Percentiles rank a stretch among this genome's conserved stretches.
These are phyloP conservation scores for Cephus pulcher DNA, from an alignment of 2,888 invertebrate genomes.

Conservation along the genomic window DNA sequence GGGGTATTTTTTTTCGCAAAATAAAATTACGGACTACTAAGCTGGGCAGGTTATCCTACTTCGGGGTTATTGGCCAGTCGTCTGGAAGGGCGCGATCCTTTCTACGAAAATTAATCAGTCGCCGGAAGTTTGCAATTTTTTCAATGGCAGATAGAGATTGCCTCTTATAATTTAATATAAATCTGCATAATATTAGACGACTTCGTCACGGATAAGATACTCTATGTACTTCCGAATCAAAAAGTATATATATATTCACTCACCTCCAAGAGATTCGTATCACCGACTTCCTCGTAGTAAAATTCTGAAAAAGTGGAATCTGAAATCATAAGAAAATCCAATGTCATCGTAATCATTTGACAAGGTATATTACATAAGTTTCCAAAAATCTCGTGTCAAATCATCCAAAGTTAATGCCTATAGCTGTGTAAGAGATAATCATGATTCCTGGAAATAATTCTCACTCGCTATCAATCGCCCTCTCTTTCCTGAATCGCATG, in stretches of 20 bases:
- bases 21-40: neutral
- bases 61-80: slow-evolving; percentile 1
- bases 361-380: neutral
- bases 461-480: neutral
- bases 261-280: neutral
- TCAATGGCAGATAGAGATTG: slow-evolving; percentile 33
- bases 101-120: slow-evolving; percentile 59
- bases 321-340: neutral
- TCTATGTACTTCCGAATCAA: neutral
- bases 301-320: neutral
- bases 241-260: neutral
- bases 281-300: neutral
- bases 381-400: neutral
- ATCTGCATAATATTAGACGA: slow-evolving; percentile 42
- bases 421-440: neutral
- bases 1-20: neutral
- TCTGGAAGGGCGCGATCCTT: slow-evolving; percentile 39
- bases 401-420: neutral
- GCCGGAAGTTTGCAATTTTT: slow-evolving; percentile 59
- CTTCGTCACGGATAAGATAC: slow-evolving; percentile 20
- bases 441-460: neutral
- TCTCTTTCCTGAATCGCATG: neutral
- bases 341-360: neutral
- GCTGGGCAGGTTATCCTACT: neutral
- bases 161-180: slow-evolving; percentile 38